phyloP scores from a whole-genome alignment of 2,888 invertebrate species.

The Eilema depressum region DNA sequence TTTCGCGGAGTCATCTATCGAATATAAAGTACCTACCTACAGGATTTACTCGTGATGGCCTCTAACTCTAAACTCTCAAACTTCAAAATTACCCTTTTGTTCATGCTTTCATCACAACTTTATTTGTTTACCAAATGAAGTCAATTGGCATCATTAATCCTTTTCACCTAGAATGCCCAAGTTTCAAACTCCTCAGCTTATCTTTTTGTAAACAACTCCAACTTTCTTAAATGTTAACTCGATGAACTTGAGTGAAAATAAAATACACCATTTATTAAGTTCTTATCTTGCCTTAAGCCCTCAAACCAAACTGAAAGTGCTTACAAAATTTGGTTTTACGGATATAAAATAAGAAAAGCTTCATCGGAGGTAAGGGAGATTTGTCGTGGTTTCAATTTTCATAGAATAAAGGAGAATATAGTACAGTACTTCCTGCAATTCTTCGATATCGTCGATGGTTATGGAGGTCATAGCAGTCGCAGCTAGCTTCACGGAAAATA shows the following conservation, averaged over 20 bases:
- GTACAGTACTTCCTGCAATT: no score
- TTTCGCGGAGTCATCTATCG: background rate
- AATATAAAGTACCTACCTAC: background rate
- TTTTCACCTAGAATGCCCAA: background rate
- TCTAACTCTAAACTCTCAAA: background rate
- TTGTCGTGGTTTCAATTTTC: no score
- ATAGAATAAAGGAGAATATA: no score
- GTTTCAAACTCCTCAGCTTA: conserved; percentile 31
- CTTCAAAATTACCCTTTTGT: background rate
- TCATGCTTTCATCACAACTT: background rate
- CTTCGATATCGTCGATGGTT: no score
- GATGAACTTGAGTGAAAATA: conserved; percentile 23
- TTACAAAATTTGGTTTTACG: background rate
- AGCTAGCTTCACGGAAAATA: no score
- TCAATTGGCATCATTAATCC: conserved; percentile 9
- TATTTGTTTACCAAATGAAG: background rate
- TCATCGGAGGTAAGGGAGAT: background rate
- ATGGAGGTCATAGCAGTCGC: no score
- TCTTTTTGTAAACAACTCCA: conserved; percentile 13
- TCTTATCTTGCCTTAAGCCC: conserved; percentile 9
- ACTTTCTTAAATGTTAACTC: conserved; percentile 13
- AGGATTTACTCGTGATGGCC: background rate
- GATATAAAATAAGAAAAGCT: background rate
- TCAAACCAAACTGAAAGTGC: background rate
- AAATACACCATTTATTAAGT: conserved; percentile 17